phyloP scores from a whole-genome alignment of 2,888 invertebrate genomes.

The Plebejus anna region DNA sequence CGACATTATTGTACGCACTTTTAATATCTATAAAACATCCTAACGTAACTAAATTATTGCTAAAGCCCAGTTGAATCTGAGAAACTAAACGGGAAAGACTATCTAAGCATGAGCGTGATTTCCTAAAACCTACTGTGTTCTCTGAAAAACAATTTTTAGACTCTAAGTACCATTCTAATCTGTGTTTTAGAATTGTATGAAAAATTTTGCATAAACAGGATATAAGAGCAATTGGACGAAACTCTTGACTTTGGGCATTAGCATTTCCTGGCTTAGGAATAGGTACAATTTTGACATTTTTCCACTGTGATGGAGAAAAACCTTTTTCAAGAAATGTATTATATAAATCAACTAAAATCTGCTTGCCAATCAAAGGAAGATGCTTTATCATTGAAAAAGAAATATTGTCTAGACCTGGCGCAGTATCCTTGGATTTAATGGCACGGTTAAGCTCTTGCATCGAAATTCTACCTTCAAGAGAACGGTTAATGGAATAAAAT shows the following conservation, averaged over 20 bases:
- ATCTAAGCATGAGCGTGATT: conserved; percentile 35
- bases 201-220: conserved; percentile 40
- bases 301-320: conserved; percentile 32
- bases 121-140: conserved; percentile 35
- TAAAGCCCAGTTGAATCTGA: conserved; percentile 37
- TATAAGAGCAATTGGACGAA: conserved; percentile 34
- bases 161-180: conserved; percentile 39
- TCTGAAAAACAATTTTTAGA: conserved; percentile 32
- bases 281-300: conserved; percentile 30
- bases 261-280: conserved; percentile 32
- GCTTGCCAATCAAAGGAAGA: conserved; percentile 32
- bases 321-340: conserved; percentile 29
- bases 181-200: conserved; percentile 36
- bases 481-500: too few species aligned
- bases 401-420: conserved; percentile 34
- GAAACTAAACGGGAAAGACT: conserved; percentile 32
- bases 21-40: conserved; percentile 43
- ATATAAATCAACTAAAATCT: conserved; percentile 32
- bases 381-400: conserved; percentile 36
- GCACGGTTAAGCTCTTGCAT: conserved; percentile 33
- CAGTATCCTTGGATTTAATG: conserved; percentile 33
- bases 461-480: background rate
- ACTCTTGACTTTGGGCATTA: background rate
- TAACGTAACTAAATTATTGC: conserved; percentile 33
- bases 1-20: conserved; percentile 43